Conservation (phyloP, 2,797 vertebrate genomes). For the Sebastes hubbsi region DNA sequence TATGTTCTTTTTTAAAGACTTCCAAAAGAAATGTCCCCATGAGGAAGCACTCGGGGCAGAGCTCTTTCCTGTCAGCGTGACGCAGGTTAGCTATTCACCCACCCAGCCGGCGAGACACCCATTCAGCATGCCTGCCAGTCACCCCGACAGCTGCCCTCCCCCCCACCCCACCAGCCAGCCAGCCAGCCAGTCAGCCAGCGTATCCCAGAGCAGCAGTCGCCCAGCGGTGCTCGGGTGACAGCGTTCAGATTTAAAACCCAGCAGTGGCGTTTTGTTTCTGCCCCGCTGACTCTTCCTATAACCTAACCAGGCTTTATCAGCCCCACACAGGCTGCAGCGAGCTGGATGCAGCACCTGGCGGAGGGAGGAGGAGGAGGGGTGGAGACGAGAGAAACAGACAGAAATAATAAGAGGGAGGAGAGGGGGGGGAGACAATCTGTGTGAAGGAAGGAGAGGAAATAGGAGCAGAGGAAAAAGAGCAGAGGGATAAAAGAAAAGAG, state of each 20-base stretch:
- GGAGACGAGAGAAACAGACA: neutral
- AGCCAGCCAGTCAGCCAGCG: conserved; percentile 18
- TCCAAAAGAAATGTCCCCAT: conserved; percentile 1
- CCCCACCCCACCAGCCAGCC: neutral
- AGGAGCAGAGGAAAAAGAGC: neutral
- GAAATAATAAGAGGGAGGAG: neutral
- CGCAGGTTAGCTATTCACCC: conserved; percentile 26
- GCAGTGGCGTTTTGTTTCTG: conserved; percentile 61
- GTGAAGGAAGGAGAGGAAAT: conserved; percentile 1
- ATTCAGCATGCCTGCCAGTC: conserved; percentile 38
- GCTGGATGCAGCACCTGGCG: conserved; percentile 47
- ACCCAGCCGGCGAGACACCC: conserved; percentile 3
- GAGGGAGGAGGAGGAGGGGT: neutral
- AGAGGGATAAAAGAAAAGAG: conserved; percentile 2
- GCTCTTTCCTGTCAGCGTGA: conserved; percentile 32
- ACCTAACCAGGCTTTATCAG: conserved; percentile 64
- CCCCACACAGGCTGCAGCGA: conserved; percentile 46
- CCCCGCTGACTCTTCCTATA: conserved; percentile 60
- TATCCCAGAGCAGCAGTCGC: conserved; percentile 43
- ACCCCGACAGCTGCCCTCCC: conserved; percentile 19
- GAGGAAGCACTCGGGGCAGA: conserved; percentile 1
- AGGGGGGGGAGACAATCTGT: neutral
- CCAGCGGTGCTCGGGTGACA: conserved; percentile 46
- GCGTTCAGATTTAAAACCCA: conserved; percentile 63
- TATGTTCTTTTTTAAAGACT: neutral